Conservation (phyloP, 1,140 invertebrate species). For the Hormaphis cornu region DNA sequence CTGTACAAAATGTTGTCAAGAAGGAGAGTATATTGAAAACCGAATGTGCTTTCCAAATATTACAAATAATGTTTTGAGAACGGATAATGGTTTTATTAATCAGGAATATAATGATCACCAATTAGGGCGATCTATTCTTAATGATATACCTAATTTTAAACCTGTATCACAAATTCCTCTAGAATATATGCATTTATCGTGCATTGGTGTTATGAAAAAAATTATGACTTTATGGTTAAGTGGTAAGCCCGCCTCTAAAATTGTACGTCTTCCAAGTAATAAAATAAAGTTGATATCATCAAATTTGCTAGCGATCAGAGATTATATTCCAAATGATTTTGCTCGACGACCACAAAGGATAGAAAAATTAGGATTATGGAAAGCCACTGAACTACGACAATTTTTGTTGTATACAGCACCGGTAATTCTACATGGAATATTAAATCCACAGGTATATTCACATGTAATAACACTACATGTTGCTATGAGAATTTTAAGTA, state of each 20-base stretch:
- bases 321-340: slow-evolving; percentile 37
- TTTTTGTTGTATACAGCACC: slow-evolving; percentile 43
- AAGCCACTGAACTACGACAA: slow-evolving; percentile 41
- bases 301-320: slow-evolving; percentile 4
- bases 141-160: slow-evolving; percentile 30
- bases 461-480: neutral
- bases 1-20: slow-evolving; percentile 37
- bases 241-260: neutral
- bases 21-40: slow-evolving; percentile 36
- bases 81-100: slow-evolving; percentile 36
- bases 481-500: slow-evolving; percentile 6
- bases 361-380: slow-evolving; percentile 36
- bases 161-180: slow-evolving; percentile 39
- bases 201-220: slow-evolving; percentile 42
- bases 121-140: slow-evolving; percentile 37
- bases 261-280: slow-evolving; percentile 33
- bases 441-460: neutral
- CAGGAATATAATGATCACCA: slow-evolving; percentile 41
- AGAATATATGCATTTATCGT: slow-evolving; percentile 38
- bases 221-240: slow-evolving; percentile 39
- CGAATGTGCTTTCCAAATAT: slow-evolving; percentile 36
- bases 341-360: slow-evolving; percentile 36
- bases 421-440: slow-evolving; percentile 37
- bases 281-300: neutral
- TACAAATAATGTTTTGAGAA: slow-evolving; percentile 31